phyloP scores from a whole-genome alignment of 2,113 vertebrate species.

The Strix uralensis region DNA sequence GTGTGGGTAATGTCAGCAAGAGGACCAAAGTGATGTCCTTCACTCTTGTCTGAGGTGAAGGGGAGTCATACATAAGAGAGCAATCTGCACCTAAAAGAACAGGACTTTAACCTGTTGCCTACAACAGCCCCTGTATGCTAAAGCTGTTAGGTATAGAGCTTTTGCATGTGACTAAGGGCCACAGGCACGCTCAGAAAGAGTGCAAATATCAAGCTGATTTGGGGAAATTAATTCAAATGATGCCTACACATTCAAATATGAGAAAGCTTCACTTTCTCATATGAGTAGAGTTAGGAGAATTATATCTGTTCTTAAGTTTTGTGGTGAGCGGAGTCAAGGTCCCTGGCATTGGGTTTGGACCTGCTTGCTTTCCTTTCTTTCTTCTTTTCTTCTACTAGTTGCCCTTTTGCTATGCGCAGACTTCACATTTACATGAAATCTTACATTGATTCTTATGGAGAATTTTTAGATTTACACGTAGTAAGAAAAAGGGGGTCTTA shows the following conservation, averaged over 20 bases:
- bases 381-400: neutral
- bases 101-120: neutral
- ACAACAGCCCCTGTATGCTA: neutral
- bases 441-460: neutral
- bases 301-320: neutral
- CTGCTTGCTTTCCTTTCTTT: neutral
- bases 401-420: neutral
- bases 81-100: neutral
- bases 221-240: neutral
- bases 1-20: neutral
- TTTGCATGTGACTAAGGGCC: neutral
- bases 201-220: neutral
- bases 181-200: neutral
- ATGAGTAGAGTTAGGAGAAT: neutral
- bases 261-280: neutral
- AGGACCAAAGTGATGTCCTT: neutral
- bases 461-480: neutral
- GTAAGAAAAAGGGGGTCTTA: neutral
- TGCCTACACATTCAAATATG: neutral
- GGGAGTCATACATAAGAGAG: neutral
- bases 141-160: neutral
- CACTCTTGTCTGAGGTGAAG: neutral
- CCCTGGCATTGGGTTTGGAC: neutral
- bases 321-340: neutral
- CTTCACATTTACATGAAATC: neutral